Conservation (phyloP, 2,888 invertebrate genomes). For the Pyrrhosoma nymphula region DNA sequence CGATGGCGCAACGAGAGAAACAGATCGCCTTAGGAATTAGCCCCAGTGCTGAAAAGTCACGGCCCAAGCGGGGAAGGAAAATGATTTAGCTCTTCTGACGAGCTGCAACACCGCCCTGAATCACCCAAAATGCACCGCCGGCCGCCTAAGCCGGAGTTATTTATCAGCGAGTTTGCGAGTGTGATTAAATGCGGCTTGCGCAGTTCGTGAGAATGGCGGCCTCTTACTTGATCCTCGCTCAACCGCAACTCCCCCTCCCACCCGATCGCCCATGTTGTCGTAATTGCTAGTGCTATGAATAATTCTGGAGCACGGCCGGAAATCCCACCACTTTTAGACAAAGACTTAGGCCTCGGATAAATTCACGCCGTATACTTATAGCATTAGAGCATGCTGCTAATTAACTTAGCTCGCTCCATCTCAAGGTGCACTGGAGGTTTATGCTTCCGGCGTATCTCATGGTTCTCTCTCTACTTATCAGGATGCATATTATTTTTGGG, state of each 20-base stretch:
- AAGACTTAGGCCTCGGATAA: background rate
- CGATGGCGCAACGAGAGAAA: background rate
- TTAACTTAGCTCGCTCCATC: background rate
- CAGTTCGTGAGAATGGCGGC: background rate
- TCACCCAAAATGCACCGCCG: background rate
- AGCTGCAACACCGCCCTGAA: background rate
- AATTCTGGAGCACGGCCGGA: background rate
- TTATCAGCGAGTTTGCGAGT: background rate
- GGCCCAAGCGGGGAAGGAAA: background rate
- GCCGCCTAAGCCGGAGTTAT: background rate
- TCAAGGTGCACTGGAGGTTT: background rate
- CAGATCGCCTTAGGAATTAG: background rate
- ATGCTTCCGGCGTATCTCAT: background rate
- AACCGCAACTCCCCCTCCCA: background rate
- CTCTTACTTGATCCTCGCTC: background rate
- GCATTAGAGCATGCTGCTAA: background rate
- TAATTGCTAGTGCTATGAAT: background rate
- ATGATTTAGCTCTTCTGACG: background rate
- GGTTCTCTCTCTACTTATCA: too few relatives aligned
- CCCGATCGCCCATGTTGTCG: background rate
- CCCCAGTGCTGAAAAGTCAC: background rate
- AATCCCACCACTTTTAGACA: background rate
- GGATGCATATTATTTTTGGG: too few relatives aligned
- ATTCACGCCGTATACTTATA: background rate
- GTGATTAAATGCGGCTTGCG: background rate